Percentiles rank a stretch among this genome's conserved stretches.
These are phyloP conservation scores for Gavialis gangeticus DNA, from an alignment of 2,113 vertebrate genomes.

Conservation along the genomic window DNA sequence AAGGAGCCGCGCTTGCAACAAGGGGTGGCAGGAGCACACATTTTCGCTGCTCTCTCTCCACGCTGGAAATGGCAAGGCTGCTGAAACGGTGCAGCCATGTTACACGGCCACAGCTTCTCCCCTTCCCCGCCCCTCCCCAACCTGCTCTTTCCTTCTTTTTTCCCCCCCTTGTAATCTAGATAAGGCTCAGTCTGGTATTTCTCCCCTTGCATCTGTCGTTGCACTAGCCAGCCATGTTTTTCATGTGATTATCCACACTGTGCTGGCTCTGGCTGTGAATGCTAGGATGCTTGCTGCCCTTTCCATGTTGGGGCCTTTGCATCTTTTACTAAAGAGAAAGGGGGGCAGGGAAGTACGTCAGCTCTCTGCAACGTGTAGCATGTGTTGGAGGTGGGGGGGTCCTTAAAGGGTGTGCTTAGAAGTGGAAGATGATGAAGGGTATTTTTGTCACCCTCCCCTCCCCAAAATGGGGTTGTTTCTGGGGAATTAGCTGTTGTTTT, in stretches of 20 bases:
- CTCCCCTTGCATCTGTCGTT: constrained; percentile 77
- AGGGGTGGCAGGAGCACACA: constrained; percentile 35
- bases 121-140: not conserved
- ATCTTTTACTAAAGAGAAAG: constrained; percentile 45
- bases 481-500: constrained; percentile 72
- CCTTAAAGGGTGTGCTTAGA: constrained; percentile 14
- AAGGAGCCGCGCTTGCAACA: not conserved
- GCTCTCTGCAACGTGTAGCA: constrained; percentile 68
- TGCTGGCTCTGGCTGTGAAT: constrained; percentile 75
- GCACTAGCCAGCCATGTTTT: constrained; percentile 87
- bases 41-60: constrained; percentile 42
- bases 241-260: constrained; percentile 66
- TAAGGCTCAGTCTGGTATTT: constrained; percentile 77
- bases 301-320: constrained; percentile 55
- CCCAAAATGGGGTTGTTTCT: constrained; percentile 64
- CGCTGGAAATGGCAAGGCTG: constrained; percentile 33
- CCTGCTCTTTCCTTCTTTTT: not conserved
- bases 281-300: constrained; percentile 74
- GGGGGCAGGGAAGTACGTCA: constrained; percentile 7
- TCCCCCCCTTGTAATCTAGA: constrained; percentile 57
- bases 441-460: not conserved
- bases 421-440: not conserved
- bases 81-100: constrained; percentile 69
- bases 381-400: not conserved
- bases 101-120: constrained; percentile 47